These are phyloP conservation scores for Virgularia gustaviana DNA, from an alignment of 92 coral and sea anemone species.

Conservation along the genomic window DNA sequence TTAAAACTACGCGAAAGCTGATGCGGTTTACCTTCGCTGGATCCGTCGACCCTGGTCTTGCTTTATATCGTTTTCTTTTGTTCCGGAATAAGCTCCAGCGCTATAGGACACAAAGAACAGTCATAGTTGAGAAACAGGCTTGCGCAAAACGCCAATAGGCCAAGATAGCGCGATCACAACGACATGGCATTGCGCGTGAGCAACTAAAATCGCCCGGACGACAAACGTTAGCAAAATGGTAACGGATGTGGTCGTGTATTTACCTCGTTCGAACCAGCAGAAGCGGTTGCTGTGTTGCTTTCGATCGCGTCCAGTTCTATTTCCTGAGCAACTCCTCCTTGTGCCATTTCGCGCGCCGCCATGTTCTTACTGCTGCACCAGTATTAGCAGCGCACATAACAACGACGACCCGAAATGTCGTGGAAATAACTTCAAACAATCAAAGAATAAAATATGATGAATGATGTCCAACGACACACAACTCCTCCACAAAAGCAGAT, in stretches of 20 bases:
- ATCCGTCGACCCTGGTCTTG: slow-evolving; percentile 25
- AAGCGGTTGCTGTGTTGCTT: slow-evolving; percentile 12
- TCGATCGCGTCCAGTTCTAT: slow-evolving; percentile 23
- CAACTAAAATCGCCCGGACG: no score
- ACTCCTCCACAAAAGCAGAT: slow-evolving; percentile 36
- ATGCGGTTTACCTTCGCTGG: slow-evolving; percentile 8
- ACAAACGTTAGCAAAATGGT: background rate
- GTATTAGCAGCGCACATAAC: slow-evolving; percentile 29
- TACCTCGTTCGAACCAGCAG: slow-evolving; percentile 42
- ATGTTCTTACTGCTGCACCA: slow-evolving; percentile 3
- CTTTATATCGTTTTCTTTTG: slow-evolving; percentile 18
- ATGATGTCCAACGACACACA: slow-evolving; percentile 3
- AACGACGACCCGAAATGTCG: slow-evolving; percentile 21
- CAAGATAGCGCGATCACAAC: no score
- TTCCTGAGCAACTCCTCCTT: slow-evolving; percentile 4
- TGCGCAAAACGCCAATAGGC: background rate
- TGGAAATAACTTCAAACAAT: slow-evolving; percentile 10
- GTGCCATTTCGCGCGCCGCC: no score
- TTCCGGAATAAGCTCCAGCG: slow-evolving; percentile 36
- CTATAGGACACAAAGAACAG: slow-evolving; percentile 5
- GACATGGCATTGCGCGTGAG: no score
- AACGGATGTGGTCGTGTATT: background rate
- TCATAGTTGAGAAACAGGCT: background rate
- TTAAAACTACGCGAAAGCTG: background rate
- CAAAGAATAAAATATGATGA: slow-evolving; percentile 12